A percentile compares a stretch with the other conserved stretches of the same genome.
phyloP scores from a whole-genome alignment of 2,797 vertebrate genomes.

The Lagorchestes hirsutus region DNA sequence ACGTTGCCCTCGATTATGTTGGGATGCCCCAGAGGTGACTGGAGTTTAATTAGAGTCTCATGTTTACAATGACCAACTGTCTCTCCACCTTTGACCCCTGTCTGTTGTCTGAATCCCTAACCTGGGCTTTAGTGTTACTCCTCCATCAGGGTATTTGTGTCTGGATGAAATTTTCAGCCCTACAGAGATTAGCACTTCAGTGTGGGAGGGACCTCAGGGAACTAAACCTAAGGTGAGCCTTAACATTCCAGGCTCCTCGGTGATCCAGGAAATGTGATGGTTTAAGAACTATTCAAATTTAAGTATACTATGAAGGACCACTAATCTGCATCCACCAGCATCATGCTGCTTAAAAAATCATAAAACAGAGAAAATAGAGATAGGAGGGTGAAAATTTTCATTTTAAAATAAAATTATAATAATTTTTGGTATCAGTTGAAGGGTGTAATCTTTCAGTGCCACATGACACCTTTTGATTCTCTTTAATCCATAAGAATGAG shows the following conservation, averaged over 20 bases:
- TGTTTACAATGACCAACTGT: conserved; percentile 39
- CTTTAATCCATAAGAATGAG: not conserved
- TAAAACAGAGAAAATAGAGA: not conserved
- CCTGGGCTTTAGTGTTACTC: not conserved
- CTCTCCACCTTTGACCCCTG: conserved; percentile 41
- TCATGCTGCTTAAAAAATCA: not conserved
- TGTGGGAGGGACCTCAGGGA: not conserved
- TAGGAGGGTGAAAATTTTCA: not conserved
- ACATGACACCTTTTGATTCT: not conserved
- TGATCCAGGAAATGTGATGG: accelerated
- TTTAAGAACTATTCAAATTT: not conserved
- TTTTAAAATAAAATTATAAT: not conserved
- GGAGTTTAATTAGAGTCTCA: conserved; percentile 45
- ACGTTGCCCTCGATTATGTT: not conserved
- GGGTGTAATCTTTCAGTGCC: not conserved
- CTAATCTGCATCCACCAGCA: not conserved
- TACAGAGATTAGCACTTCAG: not conserved
- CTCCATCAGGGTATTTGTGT: not conserved
- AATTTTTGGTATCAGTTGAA: not conserved
- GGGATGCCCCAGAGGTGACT: conserved; percentile 46
- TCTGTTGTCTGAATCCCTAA: not conserved
- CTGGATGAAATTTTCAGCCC: conserved; percentile 15
- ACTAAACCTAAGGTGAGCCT: not conserved
- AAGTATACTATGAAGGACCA: not conserved
- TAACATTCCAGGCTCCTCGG: not conserved